Evolutionary conservation across 92 coral and sea anemone genomes (phyloP).

Genomic region (Phenganax subtilis): DNA sequence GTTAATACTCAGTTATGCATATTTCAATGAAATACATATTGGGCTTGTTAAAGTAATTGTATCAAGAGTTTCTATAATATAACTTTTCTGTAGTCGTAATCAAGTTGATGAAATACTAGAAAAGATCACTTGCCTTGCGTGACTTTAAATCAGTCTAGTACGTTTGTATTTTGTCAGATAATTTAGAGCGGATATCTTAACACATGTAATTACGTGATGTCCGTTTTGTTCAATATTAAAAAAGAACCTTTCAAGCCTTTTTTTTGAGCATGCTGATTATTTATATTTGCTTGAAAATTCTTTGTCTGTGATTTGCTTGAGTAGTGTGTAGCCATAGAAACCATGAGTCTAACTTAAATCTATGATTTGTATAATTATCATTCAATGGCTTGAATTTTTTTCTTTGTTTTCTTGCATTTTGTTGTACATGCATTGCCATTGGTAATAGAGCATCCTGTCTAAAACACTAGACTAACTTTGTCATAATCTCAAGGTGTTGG

Average conservation of each 20-base stretch:
- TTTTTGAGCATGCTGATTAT: conserved; percentile 2
- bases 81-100: too few species aligned
- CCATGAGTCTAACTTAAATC: neutral
- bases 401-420: too few species aligned
- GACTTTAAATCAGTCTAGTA: neutral
- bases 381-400: too few species aligned
- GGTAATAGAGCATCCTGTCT: too few species aligned
- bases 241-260: neutral
- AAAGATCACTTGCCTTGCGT: neutral
- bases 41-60: too few species aligned
- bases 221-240: neutral
- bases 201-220: neutral
- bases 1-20: too few species aligned
- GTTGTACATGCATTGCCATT: too few species aligned
- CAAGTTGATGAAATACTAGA: neutral
- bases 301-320: neutral
- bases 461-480: too few species aligned
- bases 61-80: too few species aligned
- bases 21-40: too few species aligned
- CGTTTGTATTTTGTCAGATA: neutral
- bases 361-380: too few species aligned
- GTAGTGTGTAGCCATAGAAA: neutral
- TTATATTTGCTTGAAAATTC: neutral
- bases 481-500: too few species aligned
- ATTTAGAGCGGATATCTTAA: neutral